Evolutionary conservation across 1,140 invertebrate genomes (phyloP), one percentile per base, ranked within the genome.

Genomic region (Ectropis grisescens): DNA sequence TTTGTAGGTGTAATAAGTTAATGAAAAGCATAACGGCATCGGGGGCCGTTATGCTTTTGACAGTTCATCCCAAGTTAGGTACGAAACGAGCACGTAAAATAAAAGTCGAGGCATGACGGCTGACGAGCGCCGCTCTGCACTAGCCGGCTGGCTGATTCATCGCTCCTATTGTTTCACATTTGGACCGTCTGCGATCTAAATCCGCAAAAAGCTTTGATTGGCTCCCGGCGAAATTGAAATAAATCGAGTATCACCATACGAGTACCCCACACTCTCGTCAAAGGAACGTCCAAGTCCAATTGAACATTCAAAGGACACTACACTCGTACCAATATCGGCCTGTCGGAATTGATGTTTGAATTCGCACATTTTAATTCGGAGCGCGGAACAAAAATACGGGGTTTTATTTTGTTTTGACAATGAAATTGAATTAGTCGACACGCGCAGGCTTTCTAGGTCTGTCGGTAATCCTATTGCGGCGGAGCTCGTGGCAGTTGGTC

Each of bases 401-500:
- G 44, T 53, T 49, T 37, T 43, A 37, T 47, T 41, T 37, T 26
- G 42, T 58, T 53, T 66, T 52, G 56, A 64, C 61, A 66, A 58
- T 61, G 53, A 55, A 67, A 69, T 65, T 56, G 66, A 64, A 67
- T 67, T 65, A 74, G 48, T 57, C 32, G 55, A 39, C 54, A 47
- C 35, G 47, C 46, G 37, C 45, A 52, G 49, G 53, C 56, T 57
- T 38, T 55, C 54, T 64, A 65, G 54, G 54, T 59, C 47, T 60
- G 55, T 58, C 45, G 50, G 53, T 72, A 71, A 75, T 75, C 70
- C 70, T 64, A 70, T 75, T 75, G 60, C 50, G 67, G 70, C 52
- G 33, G 52, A 47, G 54, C 54, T 48, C 50, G 46, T 41, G 41
- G 53, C 56, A 70, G 59, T 66, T 66, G 56, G 39, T 62, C 25